A percentile compares a stretch with the other conserved stretches of the same genome.
These are phyloP conservation scores for Pteropus alecto DNA, from an alignment of 2,113 vertebrate genomes.

Conservation along the genomic window DNA sequence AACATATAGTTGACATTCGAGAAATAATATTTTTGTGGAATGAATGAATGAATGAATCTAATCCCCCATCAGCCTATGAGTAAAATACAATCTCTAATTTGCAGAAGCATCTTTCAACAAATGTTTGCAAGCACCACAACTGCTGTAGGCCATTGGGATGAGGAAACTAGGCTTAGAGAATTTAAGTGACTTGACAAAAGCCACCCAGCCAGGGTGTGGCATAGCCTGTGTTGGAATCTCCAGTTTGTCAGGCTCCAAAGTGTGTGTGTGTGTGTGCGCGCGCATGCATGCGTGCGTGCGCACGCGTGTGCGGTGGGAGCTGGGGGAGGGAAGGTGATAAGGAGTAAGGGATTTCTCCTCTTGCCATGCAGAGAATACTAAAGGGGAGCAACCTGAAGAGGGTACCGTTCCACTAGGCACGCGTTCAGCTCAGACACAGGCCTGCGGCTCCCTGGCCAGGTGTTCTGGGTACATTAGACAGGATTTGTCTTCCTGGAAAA, in stretches of 20 bases:
- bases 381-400: neutral
- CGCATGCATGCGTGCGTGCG: neutral
- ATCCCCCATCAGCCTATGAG: neutral
- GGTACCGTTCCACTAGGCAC: neutral
- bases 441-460: neutral
- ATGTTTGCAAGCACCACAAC: neutral
- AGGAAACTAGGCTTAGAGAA: neutral
- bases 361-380: neutral
- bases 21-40: neutral
- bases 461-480: constrained; percentile 17
- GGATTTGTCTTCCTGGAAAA: constrained; percentile 60
- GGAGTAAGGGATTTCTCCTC: neutral
- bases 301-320: neutral
- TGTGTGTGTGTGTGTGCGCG: neutral
- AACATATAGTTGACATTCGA: neutral
- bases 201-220: neutral
- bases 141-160: neutral
- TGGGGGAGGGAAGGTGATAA: neutral
- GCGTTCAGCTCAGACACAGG: neutral
- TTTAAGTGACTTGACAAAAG: neutral
- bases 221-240: neutral
- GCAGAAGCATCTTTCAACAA: neutral
- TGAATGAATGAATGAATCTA: neutral
- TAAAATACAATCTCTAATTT: neutral
- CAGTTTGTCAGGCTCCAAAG: neutral